A percentile compares a stretch with the other conserved stretches of the same genome.
phyloP scores from a whole-genome alignment of 1,140 invertebrate genomes.

The Triops cancriformis region DNA sequence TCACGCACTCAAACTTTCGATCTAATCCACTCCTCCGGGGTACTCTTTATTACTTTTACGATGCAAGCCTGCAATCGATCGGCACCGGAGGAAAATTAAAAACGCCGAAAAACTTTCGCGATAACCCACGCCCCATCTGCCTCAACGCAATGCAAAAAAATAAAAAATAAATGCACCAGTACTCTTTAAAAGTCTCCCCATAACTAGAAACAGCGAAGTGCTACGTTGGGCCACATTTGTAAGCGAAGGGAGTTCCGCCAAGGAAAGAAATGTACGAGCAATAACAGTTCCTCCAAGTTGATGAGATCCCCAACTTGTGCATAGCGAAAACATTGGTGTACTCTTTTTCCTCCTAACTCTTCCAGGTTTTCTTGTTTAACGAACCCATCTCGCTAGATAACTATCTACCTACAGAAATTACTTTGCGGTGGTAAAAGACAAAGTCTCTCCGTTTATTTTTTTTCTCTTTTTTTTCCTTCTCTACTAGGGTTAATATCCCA shows the following conservation, averaged over 20 bases:
- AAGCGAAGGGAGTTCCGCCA: not conserved
- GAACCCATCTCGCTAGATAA: not conserved
- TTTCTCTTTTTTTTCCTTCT: not conserved
- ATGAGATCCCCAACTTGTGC: not conserved
- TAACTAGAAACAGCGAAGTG: no score
- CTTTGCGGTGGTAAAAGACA: conserved; percentile 2
- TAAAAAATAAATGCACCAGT: no score
- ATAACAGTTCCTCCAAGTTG: not conserved
- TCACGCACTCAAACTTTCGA: not conserved
- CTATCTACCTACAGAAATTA: not conserved
- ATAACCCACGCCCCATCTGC: no score
- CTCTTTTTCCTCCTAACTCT: not conserved
- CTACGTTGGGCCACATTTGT: no score
- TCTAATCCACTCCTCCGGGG: not conserved
- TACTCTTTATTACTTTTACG: not conserved
- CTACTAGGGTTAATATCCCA: not conserved
- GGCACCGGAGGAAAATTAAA: no score
- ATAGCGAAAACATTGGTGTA: not conserved
- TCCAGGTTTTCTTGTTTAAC: not conserved
- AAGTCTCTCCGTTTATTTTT: no score
- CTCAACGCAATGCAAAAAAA: no score
- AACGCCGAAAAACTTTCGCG: no score
- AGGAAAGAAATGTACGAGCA: not conserved
- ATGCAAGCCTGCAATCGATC: not conserved
- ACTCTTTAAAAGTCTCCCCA: no score